Evolutionary conservation across 2,113 vertebrate genomes (phyloP), one percentile per base, ranked within the genome.

Genomic region (Herpetotheres cachinnans): DNA sequence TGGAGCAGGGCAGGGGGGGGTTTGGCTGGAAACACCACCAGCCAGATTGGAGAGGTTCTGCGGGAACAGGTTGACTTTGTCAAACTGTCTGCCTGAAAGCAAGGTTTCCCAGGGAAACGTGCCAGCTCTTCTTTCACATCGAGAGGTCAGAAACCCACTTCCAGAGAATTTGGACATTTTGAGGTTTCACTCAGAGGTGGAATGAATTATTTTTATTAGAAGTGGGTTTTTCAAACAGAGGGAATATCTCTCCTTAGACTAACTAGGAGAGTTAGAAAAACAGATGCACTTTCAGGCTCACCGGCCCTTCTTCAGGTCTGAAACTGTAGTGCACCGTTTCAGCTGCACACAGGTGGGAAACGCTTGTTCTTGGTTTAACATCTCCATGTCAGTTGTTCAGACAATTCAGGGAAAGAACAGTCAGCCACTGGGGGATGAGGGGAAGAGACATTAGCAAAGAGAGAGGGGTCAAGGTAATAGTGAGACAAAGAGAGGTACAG

Each of bases 111-210:
- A 97, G 95, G 93, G 95, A 91, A 94, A 85, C 2, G 21, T 85
- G 93, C 96, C 96, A 96, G 90, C 82, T 95, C 96, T 80, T 96
- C 93, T 93, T 96, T 96, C 96, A 96, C 4, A 1, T 82, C 13
- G 0, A 96, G 96, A 97, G 96, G 96, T 96, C 95, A 97, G 66
- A 94, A 97, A 96, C 90, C 87, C 96, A 97, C 84, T 96, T 96
- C 87, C 96, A 97, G 84, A 1, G 2, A 92, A 93, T 88, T 85
- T 96, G 92, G 95, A 96, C 96, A 93, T 96, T 94, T 90, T 94
- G 82, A 96, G 96, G 95, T 95, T 96, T 95, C 62, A 58, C 78
- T 95, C 70, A 91, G 90, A 87, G 70, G 54, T 42, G 9, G 71
- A 87, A 93, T 95, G 36, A 95, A 90, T 85, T 94, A 82, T 94